Evolutionary conservation across 2,888 invertebrate genomes (phyloP), one percentile per base, ranked within the genome.

Genomic region (Aleiodes alternator): DNA sequence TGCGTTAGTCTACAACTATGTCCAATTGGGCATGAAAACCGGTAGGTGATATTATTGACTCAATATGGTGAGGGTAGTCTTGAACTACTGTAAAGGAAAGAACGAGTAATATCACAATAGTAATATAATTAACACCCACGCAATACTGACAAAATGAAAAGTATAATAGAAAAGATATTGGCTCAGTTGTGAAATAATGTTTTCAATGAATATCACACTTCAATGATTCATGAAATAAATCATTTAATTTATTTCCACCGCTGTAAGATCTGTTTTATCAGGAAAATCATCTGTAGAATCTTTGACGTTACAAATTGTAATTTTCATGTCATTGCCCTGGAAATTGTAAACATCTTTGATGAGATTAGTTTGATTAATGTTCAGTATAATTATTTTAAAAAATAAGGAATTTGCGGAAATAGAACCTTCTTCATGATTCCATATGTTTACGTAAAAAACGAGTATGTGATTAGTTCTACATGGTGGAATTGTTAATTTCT

Each of bases 61-160:
- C 79, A 84, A 85, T 88, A 88, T 85, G 87, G 87, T 83, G 82
- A 84, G 85, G 83, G 82, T 80, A 82, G 83, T 82, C 82, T 80
- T 82, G 81, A 82, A 84, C 82, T 79, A 79, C 76, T 80, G 79
- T 80, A 79, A 43, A 9, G 43, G 82, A 80, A 80, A 81, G 80
- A 78, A 79, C 76, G 80, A 80, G 77, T 77, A 73, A 80, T 43
- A 43, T 71, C 66, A 72, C 70, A 57, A 72, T 76, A 66, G 75
- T 73, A 43, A 3, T 9, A 43, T 43, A 43, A 43, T 43, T 43
- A 8, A 8, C 43, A 43, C 38, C 38, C 3, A 38, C 43, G 11
- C 43, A 11, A 43, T 43, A 43, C 43, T 43, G 4, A 9, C 9
- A 9, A 43, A 43, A 43, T 43, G 9, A 43, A 43, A 43, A 43